Evolutionary conservation across 2,113 vertebrate genomes (phyloP), one percentile per base, ranked within the genome.

Genomic region (Tupaia tana): DNA sequence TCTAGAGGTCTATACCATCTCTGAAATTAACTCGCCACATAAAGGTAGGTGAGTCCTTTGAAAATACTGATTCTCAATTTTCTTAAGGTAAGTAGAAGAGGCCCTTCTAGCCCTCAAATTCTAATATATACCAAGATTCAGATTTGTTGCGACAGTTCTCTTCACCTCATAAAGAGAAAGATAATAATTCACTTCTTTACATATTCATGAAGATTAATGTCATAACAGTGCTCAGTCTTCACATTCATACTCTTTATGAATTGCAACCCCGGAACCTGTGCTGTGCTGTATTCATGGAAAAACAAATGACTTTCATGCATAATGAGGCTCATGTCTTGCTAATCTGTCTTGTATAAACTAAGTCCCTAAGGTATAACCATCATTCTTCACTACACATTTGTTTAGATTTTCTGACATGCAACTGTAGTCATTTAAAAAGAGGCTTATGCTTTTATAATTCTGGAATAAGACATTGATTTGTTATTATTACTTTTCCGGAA

Each of bases 201-300:
- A 94, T 95, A 97, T 96, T 97, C 95, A 95, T 96, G 95, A 97
- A 95, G 95, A 96, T 96, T 88, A 96, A 97, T 95, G 94, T 97
- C 90, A 94, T 74, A 93, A 93, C 77, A 93, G 63, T 0, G 10
- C 66, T 96, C 87, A 54, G 81, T 94, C 66, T 96, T 93, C 86
- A 90, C 61, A 69, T 77, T 91, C 4, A 0, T 83, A 96, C 66
- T 86, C 79, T 80, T 96, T 95, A 95, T 96, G 93, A 97, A 96
- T 90, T 95, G 95, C 90, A 96, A 90, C 20, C 78, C 70, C 78
- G 92, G 90, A 97, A 93, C 75, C 93, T 92, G 86, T 82, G 95
- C 95, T 89, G 58, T 59, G 77, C 89, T 77, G 82, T 91, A 96
- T 97, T 82, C 89, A 66, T 31, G 83, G 95, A 95, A 96, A 97